Evolutionary conservation across 2,797 vertebrate species (phyloP).

Genomic region (Sebastes minor): DNA sequence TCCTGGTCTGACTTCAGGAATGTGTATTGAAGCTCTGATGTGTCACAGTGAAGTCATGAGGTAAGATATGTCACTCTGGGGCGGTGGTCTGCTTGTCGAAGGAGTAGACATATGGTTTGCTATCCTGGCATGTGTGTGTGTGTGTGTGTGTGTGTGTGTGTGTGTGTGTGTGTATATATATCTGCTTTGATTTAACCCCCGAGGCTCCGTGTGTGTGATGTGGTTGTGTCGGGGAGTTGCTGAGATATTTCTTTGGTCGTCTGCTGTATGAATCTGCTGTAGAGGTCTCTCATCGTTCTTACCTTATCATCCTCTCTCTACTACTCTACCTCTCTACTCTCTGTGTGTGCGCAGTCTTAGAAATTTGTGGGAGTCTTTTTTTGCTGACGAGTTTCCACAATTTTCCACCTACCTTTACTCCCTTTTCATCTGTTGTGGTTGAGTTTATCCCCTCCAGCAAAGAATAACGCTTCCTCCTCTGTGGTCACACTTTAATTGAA

Average conservation of each 20-base stretch:
- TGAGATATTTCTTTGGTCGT: not conserved
- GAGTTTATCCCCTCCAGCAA: constrained; percentile 36
- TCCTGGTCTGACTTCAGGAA: constrained; percentile 17
- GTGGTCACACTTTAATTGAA: constrained; percentile 41
- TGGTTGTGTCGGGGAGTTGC: not conserved
- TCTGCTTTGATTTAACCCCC: constrained; percentile 4
- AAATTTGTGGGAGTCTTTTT: not conserved
- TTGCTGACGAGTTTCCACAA: too few relatives aligned
- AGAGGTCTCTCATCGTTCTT: not conserved
- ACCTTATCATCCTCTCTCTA: not conserved
- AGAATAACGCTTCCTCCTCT: constrained; percentile 49
- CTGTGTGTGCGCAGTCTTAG: not conserved
- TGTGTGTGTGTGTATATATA: not conserved
- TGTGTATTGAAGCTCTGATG: constrained; percentile 13
- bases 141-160: not conserved
- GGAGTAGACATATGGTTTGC: constrained; percentile 21
- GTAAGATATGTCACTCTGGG: constrained; percentile 32
- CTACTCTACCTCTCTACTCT: not conserved
- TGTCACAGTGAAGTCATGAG: constrained; percentile 43
- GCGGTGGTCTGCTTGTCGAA: constrained; percentile 40
- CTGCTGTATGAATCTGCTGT: not conserved
- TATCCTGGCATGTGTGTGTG: not conserved
- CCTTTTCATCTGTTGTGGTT: not conserved
- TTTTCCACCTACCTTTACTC: not conserved
- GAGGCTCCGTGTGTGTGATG: constrained; percentile 2